These are phyloP conservation scores for Hepsetus odoe DNA, from an alignment of 2,113 vertebrate species.

Conservation along the genomic window DNA sequence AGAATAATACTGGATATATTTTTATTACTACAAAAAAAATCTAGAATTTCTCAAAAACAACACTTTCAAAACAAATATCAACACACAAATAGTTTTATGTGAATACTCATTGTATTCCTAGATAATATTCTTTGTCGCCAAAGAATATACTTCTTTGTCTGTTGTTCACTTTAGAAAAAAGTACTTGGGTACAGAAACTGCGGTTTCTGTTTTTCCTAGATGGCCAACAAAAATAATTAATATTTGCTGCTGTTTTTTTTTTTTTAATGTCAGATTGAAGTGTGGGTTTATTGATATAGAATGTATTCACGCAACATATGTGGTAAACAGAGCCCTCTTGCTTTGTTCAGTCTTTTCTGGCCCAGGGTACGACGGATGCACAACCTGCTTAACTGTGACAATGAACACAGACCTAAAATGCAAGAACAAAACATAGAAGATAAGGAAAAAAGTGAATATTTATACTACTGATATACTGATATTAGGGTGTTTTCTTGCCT, in stretches of 20 bases:
- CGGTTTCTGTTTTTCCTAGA: background rate
- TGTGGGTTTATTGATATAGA: slow-evolving; percentile 76
- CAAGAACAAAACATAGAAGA: background rate
- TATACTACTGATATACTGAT: background rate
- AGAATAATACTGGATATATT: no score
- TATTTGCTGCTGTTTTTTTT: no score
- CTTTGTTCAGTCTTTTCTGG: slow-evolving; percentile 71
- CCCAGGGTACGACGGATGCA: slow-evolving; percentile 83
- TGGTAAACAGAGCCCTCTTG: slow-evolving; percentile 80
- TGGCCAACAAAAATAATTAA: no score
- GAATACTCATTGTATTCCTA: no score
- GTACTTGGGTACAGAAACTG: background rate
- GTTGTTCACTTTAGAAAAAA: background rate
- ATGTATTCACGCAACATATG: slow-evolving; percentile 82
- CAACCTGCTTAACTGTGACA: slow-evolving; percentile 84
- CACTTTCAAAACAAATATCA: no score
- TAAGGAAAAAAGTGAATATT: background rate
- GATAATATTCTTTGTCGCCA: no score
- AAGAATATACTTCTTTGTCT: no score
- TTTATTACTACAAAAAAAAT: no score
- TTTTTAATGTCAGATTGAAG: background rate
- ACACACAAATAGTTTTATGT: no score
- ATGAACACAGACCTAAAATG: slow-evolving; percentile 78
- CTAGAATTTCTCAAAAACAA: no score
- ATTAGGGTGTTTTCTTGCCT: slow-evolving; percentile 55